These are phyloP conservation scores for Lumbricus terrestris DNA, from an alignment of 2,888 invertebrate genomes.

Conservation along the genomic window DNA sequence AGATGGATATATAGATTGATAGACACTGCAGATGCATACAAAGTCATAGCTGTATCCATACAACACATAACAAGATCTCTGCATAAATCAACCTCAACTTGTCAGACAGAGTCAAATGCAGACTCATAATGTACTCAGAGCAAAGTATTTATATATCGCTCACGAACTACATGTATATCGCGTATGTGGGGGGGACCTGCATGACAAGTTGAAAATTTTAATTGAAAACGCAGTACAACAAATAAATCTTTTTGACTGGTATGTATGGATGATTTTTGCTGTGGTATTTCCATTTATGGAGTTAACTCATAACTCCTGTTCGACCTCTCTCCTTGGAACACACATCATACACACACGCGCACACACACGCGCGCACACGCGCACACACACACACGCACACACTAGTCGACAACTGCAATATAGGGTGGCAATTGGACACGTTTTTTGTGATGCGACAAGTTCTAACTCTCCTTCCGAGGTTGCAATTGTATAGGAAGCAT, in stretches of 20 bases:
- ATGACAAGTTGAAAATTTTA: background rate
- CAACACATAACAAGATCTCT: too few species aligned
- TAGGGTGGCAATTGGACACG: too few species aligned
- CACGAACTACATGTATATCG: background rate
- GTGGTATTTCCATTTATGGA: background rate
- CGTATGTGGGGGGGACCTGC: background rate
- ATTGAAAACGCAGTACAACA: background rate
- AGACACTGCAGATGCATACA: too few species aligned
- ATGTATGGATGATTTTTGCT: background rate
- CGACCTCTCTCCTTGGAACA: background rate
- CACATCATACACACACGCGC: background rate
- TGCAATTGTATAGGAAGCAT: too few species aligned
- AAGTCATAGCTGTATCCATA: too few species aligned
- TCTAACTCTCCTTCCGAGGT: too few species aligned
- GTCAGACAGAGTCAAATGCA: background rate
- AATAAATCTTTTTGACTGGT: background rate
- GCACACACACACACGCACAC: background rate
- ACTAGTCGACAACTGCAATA: background rate
- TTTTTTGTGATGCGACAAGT: too few species aligned
- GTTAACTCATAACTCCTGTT: background rate
- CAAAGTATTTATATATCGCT: too few species aligned
- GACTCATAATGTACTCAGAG: background rate
- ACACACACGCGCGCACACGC: too few species aligned
- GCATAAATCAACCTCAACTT: background rate
- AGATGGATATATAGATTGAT: too few species aligned